Base-by-base conservation (phyloP, 1,140 invertebrate species). In the Venustaconcha ellipsiformis region DNA sequence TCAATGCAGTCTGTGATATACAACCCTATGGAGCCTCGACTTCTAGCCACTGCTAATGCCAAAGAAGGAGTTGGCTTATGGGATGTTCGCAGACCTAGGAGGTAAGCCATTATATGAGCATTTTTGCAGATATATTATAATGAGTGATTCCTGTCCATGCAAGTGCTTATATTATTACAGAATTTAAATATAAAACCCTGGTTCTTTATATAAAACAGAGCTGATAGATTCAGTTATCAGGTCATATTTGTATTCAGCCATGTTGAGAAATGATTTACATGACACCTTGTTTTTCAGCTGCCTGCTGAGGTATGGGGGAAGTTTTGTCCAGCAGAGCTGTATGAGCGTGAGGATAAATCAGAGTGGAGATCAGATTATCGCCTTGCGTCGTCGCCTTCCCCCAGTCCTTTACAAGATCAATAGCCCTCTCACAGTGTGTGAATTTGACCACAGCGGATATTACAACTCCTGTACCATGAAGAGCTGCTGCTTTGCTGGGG, bases 381-480 rank as follows among this genome's bases (percentile, higher is more conserved):
- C 95, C 13, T 89, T 99, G 30, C 92, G 96, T 59, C 92, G 96
- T 48, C 93, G 96, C 69, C 90, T 96, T 72, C 94, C 95, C 0
- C 96, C 96, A 1, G 94, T 96, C 5, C 89, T 98, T 0, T 99
- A 96, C 86, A 84, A 91, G 65, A 81, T 95, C 0, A 90, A 93
- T 72, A 93, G 92, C 12, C 88, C 93, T 1, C 91, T 92, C 30
- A 93, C 94, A 1, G 86, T 95, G 26, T 95, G 93, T 73, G 94
- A 97, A 89, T 97, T 99, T 89, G 95, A 97, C 88, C 95, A 97
- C 88, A 92, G 93, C 37, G 95, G 95, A 74, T 99, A 98, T 88
- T 97, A 96, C 82, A 98, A 98, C 88, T 97, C 96, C 2, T 98
- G 96, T 88, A 98, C 97, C 0, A 97, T 98, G 96, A 99, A 99